phyloP scores from a whole-genome alignment of 2,113 vertebrate genomes.

The Ophthalmolycus amberensis region DNA sequence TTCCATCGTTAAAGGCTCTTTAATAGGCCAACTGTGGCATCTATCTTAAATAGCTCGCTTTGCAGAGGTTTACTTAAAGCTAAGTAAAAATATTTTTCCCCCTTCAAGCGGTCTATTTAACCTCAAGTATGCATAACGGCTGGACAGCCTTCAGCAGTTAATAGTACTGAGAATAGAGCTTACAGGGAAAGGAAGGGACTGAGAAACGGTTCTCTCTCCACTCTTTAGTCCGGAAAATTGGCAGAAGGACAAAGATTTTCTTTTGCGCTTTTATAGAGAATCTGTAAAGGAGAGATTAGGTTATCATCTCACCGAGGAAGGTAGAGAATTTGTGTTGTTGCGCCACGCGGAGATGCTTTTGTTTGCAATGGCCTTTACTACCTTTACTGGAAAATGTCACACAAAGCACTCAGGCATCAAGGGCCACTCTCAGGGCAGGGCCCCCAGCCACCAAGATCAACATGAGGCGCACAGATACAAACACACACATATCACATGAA shows the following conservation, averaged over 20 bases:
- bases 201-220: constrained; percentile 4
- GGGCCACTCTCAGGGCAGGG: constrained; percentile 51
- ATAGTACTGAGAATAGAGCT: constrained; percentile 32
- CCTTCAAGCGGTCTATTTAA: constrained; percentile 51
- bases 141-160: constrained; percentile 32
- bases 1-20: constrained; percentile 51
- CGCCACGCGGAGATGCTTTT: constrained; percentile 65
- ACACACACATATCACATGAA: too few species aligned
- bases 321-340: constrained; percentile 31
- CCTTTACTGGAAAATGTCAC: constrained; percentile 70
- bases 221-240: constrained; percentile 17
- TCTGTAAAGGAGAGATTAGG: constrained; percentile 21
- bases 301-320: constrained; percentile 32
- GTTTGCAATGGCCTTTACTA: constrained; percentile 77
- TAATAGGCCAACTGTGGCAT: constrained; percentile 66
- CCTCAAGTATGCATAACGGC: constrained; percentile 36
- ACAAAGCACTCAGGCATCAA: constrained; percentile 59
- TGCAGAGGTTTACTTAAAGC: constrained; percentile 45
- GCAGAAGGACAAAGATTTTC: constrained; percentile 8
- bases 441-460: constrained; percentile 6
- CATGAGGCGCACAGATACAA: not conserved
- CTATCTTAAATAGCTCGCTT: constrained; percentile 47
- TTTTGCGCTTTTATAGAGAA: not conserved
- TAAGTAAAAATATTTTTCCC: constrained; percentile 42
- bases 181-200: constrained; percentile 30